Conservation (phyloP, 2,113 vertebrate genomes). For the Atlantisia rogersi region DNA sequence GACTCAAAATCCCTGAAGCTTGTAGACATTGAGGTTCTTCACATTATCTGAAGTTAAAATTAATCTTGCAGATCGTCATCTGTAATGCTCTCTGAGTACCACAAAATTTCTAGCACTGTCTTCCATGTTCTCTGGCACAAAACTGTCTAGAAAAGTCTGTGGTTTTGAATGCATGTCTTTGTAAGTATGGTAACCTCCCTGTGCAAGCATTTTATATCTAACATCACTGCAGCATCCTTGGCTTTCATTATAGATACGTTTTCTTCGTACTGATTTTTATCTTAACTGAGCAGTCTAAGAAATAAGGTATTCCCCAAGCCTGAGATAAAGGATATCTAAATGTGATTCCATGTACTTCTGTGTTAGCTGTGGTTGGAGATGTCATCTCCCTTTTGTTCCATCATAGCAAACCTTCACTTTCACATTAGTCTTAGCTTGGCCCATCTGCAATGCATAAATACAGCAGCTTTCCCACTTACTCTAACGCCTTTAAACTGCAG, state of each 20-base stretch:
- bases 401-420: background rate
- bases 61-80: background rate
- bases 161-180: background rate
- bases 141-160: background rate
- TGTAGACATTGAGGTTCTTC: background rate
- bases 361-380: background rate
- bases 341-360: background rate
- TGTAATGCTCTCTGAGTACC: background rate
- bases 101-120: background rate
- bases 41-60: background rate
- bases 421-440: background rate
- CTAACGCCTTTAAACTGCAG: background rate
- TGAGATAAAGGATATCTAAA: background rate
- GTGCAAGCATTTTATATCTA: background rate
- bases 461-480: background rate
- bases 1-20: background rate
- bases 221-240: background rate
- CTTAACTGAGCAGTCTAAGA: background rate
- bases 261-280: background rate
- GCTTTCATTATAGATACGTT: background rate
- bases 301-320: background rate
- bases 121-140: background rate
- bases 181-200: background rate
- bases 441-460: background rate
- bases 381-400: background rate